A percentile compares a stretch with the other conserved stretches of the same genome.
Conservation (phyloP, 1,140 invertebrate genomes). For the Drosophila tropicalis region DNA sequence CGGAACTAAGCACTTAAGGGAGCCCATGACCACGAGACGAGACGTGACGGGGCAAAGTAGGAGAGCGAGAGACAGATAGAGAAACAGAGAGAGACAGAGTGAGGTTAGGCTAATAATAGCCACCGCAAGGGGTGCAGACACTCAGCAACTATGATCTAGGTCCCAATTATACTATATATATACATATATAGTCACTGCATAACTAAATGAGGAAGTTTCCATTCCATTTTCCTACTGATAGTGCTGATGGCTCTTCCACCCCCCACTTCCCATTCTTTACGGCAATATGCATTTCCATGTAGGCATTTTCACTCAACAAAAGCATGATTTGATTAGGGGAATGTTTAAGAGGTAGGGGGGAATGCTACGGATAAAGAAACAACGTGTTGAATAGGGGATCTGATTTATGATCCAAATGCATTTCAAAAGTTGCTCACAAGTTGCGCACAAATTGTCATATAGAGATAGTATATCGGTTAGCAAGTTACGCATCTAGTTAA, state of each 20-base stretch:
- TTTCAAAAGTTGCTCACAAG: constrained; percentile 40
- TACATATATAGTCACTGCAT: constrained; percentile 46
- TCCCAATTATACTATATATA: constrained; percentile 59
- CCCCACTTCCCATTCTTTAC: constrained; percentile 16
- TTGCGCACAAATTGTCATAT: constrained; percentile 54
- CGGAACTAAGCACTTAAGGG: constrained; percentile 77
- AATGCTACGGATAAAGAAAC: background rate
- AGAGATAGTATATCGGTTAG: constrained; percentile 66
- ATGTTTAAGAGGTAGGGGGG: too few relatives aligned
- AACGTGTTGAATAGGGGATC: constrained; percentile 53
- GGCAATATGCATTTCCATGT: constrained; percentile 60
- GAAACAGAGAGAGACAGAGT: background rate
- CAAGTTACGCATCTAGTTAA: constrained; percentile 66
- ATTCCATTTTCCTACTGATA: constrained; percentile 26
- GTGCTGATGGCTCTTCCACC: constrained; percentile 18
- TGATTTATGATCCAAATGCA: constrained; percentile 57
- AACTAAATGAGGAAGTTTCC: constrained; percentile 58
- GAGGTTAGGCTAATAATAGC: constrained; percentile 64
- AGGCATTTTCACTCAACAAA: constrained; percentile 64
- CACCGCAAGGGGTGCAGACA: constrained; percentile 60
- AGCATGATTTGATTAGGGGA: constrained; percentile 45
- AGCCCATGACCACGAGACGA: constrained; percentile 14
- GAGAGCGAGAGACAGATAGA: background rate
- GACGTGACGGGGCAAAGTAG: background rate
- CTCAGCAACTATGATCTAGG: constrained; percentile 27